Evolutionary conservation across 2,888 invertebrate genomes (phyloP).

Genomic region (Rhaphigaster nebulosa): DNA sequence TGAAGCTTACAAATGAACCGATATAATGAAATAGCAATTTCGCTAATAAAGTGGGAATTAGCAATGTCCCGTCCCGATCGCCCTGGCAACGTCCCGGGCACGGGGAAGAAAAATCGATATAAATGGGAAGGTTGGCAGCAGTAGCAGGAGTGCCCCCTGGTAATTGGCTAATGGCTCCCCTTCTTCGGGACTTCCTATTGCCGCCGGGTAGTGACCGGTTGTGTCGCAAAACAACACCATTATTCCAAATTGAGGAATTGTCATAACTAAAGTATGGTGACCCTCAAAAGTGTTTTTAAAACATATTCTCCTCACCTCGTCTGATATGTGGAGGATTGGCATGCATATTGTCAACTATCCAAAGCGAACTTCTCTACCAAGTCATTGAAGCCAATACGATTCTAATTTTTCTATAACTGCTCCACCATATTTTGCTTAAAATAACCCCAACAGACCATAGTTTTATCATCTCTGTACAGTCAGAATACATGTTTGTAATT

Average conservation of each 20-base stretch:
- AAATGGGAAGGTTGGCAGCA: conserved; percentile 38
- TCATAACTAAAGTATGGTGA: not conserved
- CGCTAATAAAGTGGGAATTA: conserved; percentile 15
- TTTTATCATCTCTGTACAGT: no score
- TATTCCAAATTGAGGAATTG: not conserved
- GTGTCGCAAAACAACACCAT: not conserved
- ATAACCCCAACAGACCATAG: no score
- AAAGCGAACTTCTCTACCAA: no score
- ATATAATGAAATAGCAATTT: not conserved
- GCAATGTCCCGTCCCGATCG: not conserved
- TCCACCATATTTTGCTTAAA: no score
- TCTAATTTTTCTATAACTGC: no score
- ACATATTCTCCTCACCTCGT: not conserved
- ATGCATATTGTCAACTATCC: no score
- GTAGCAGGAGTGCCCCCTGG: not conserved
- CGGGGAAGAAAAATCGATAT: conserved; percentile 21
- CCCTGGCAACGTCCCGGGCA: not conserved
- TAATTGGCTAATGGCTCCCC: conserved; percentile 33
- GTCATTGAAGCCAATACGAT: no score
- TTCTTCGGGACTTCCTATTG: not conserved
- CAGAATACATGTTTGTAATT: no score
- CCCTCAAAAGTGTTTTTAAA: not conserved
- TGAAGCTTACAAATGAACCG: not conserved
- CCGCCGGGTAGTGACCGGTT: not conserved
- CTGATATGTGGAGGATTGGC: not conserved